phyloP scores from a whole-genome alignment of 1,140 invertebrate genomes.

The Spodoptera litura region DNA sequence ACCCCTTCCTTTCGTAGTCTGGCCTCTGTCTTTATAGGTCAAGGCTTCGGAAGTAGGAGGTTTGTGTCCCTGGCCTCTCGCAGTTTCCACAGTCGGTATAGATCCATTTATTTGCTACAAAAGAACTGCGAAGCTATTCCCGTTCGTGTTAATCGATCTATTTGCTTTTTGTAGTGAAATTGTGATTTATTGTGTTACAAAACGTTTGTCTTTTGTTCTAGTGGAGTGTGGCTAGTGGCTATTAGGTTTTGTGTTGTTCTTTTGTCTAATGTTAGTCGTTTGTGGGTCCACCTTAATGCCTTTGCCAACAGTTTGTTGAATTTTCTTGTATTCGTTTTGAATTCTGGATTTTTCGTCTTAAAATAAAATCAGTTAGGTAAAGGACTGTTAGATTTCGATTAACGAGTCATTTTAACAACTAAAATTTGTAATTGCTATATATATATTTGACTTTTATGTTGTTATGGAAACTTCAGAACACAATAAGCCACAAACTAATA shows the following conservation, averaged over 20 bases:
- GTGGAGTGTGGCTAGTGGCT: background rate
- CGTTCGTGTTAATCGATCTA: slow-evolving; percentile 14
- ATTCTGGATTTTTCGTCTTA: background rate
- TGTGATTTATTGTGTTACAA: background rate
- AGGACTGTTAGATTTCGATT: background rate
- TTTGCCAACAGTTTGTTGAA: background rate
- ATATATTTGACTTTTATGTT: no score
- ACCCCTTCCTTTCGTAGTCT: slow-evolving; percentile 19
- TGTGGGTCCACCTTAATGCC: background rate
- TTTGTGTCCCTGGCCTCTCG: slow-evolving; percentile 22
- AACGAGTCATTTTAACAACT: background rate
- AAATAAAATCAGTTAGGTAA: no score
- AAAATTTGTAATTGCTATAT: background rate
- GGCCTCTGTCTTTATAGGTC: slow-evolving; percentile 30
- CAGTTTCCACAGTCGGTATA: background rate
- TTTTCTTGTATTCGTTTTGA: background rate
- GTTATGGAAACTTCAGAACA: no score
- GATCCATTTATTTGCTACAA: slow-evolving; percentile 21
- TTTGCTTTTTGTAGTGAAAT: slow-evolving; percentile 7
- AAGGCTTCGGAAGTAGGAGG: slow-evolving; percentile 10
- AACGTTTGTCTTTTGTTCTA: background rate
- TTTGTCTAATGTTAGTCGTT: background rate
- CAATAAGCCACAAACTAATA: no score
- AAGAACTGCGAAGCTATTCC: background rate
- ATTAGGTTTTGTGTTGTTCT: background rate